Conservation (phyloP, 2,113 vertebrate genomes). For the Burhinus bistriatus region DNA sequence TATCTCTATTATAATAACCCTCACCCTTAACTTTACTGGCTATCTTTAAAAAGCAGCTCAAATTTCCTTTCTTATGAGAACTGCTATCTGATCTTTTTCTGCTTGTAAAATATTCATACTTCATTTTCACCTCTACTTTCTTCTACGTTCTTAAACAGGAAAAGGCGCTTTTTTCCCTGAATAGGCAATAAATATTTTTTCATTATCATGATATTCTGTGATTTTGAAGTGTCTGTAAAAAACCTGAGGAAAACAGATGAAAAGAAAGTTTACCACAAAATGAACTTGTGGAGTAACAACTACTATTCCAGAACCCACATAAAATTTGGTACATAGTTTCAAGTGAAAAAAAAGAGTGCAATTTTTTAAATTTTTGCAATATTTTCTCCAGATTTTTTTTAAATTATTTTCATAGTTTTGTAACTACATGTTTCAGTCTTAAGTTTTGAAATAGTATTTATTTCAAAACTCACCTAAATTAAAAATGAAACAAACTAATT, state of each 20-base stretch:
- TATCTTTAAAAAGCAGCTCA: conserved; percentile 37
- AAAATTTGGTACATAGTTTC: background rate
- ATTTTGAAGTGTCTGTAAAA: background rate
- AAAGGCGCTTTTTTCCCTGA: background rate
- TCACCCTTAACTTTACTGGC: conserved; percentile 23
- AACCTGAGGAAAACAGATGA: background rate
- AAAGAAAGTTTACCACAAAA: background rate
- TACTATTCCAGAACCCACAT: background rate
- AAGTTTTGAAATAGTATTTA: background rate
- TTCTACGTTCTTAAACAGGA: background rate
- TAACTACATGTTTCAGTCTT: background rate
- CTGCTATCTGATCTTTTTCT: conserved; percentile 25
- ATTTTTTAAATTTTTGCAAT: background rate
- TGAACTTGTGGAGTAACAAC: background rate
- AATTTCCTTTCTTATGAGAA: conserved; percentile 27
- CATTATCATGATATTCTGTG: background rate
- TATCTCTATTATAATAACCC: background rate
- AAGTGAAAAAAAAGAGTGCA: background rate
- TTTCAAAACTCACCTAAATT: background rate
- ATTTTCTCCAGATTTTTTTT: background rate
- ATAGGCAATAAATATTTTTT: background rate
- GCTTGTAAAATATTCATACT: conserved; percentile 1
- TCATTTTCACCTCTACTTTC: background rate
- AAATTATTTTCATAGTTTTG: background rate
- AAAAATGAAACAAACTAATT: background rate